phyloP scores from a whole-genome alignment of 23 tunicate genomes.

The Corella eumyota region DNA sequence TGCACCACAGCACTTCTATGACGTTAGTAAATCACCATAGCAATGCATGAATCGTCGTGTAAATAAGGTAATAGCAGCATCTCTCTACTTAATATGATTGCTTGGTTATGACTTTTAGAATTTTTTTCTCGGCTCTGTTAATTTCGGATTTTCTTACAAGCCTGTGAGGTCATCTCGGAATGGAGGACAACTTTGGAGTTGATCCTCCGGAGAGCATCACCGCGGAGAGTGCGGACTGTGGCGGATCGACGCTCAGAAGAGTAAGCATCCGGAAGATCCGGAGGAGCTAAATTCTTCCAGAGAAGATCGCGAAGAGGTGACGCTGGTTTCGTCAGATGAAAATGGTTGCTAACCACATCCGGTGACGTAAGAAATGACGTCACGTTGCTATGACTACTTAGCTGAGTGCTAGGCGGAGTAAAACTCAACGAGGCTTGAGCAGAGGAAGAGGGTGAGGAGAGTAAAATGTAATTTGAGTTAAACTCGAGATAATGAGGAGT shows the following conservation, averaged over 20 bases:
- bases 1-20: too few relatives aligned
- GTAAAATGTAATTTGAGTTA: not conserved
- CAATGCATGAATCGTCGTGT: too few relatives aligned
- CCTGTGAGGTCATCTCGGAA: not conserved
- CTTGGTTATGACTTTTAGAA: too few relatives aligned
- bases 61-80: too few relatives aligned
- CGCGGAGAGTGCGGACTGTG: constrained; percentile 34
- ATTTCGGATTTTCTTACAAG: too few relatives aligned
- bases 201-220: constrained; percentile 46
- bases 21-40: too few relatives aligned
- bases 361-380: not conserved
- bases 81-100: too few relatives aligned
- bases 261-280: not conserved
- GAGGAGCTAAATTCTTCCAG: not conserved
- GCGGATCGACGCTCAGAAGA: constrained; percentile 17
- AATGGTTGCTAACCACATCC: constrained; percentile 4
- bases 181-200: constrained; percentile 19
- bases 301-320: constrained; percentile 17
- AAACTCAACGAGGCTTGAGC: constrained; percentile 5
- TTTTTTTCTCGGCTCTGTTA: too few relatives aligned
- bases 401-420: not conserved
- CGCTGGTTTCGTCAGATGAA: constrained; percentile 27
- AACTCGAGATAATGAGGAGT: not conserved
- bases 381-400: not conserved
- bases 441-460: constrained; percentile 10